Conservation (phyloP, 53 echinoderm and acorn worm species). For the Patiria pectinifera region DNA sequence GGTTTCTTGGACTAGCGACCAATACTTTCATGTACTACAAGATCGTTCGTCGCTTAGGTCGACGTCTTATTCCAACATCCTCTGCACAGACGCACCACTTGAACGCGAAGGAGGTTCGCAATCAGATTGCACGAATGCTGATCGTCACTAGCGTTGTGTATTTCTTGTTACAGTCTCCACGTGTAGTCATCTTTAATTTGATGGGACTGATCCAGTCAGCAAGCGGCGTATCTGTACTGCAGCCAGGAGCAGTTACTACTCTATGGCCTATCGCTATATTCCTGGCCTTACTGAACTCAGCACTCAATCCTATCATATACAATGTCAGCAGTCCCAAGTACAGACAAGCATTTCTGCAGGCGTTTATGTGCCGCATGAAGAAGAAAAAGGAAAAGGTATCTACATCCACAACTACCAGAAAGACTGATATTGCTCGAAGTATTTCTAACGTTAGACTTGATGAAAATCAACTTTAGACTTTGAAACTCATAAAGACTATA, state of each 20-base stretch:
- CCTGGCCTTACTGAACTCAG: background rate
- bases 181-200: background rate
- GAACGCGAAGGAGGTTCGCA: background rate
- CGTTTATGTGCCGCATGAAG: background rate
- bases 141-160: background rate
- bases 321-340: background rate
- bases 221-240: background rate
- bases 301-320: constrained; percentile 27
- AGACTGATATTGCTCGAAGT: no score
- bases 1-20: background rate
- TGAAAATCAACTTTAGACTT: no score
- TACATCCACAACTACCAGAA: background rate
- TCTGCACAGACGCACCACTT: background rate
- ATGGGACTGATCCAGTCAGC: constrained; percentile 16
- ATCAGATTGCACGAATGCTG: constrained; percentile 1
- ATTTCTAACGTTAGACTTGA: no score
- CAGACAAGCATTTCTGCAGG: constrained; percentile 10
- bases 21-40: constrained; percentile 18
- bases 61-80: background rate
- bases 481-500: no score
- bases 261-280: constrained; percentile 22
- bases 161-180: constrained; percentile 20
- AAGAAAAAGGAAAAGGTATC: background rate
- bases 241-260: background rate
- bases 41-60: constrained; percentile 25